Evolutionary conservation across 2,797 vertebrate species (phyloP).

Genomic region (Syngnathus acus): DNA sequence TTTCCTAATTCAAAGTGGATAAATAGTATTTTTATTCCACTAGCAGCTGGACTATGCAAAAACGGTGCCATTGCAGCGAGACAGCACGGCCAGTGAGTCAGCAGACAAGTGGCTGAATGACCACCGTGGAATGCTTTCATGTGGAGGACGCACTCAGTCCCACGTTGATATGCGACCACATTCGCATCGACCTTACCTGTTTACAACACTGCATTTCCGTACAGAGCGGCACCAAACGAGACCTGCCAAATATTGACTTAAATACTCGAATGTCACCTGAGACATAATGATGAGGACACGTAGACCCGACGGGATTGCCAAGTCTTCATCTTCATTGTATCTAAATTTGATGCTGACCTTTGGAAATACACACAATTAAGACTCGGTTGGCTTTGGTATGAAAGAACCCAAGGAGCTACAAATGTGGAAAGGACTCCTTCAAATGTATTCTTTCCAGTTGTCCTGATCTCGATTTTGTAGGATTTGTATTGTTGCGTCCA

Average conservation of each 20-base stretch:
- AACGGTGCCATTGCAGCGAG: slow-evolving; percentile 1
- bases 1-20: too few relatives aligned
- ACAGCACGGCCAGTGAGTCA: slow-evolving; percentile 5
- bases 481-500: too few relatives aligned
- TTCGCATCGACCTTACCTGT: slow-evolving; percentile 39
- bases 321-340: background rate
- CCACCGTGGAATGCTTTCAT: slow-evolving; percentile 53
- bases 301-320: slow-evolving; percentile 6
- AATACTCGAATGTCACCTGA: slow-evolving; percentile 10
- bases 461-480: too few relatives aligned
- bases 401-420: background rate
- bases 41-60: background rate
- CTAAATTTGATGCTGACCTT: background rate
- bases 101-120: slow-evolving; percentile 36
- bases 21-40: too few relatives aligned
- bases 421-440: background rate
- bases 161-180: slow-evolving; percentile 24
- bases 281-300: slow-evolving; percentile 24
- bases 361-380: background rate
- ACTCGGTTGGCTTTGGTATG: background rate
- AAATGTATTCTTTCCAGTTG: background rate
- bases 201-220: slow-evolving; percentile 31
- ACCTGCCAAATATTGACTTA: slow-evolving; percentile 2
- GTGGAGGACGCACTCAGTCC: background rate
- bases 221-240: slow-evolving; percentile 7